These are phyloP conservation scores for Pteropus rufus DNA, from an alignment of 2,797 vertebrate species.

Conservation along the genomic window DNA sequence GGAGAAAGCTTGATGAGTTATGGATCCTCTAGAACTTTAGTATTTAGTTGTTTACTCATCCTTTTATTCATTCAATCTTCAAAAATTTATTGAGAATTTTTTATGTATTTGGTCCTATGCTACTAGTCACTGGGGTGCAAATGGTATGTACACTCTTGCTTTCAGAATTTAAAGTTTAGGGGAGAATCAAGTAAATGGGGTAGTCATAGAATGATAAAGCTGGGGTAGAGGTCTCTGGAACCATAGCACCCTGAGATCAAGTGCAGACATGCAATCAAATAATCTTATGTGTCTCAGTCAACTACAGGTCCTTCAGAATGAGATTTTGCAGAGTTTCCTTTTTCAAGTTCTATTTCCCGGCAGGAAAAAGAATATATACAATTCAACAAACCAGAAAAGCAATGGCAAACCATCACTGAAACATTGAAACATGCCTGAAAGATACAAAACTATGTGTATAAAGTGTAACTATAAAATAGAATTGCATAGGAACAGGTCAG, in stretches of 20 bases:
- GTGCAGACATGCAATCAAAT: neutral
- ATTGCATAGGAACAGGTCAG: neutral
- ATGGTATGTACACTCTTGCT: neutral
- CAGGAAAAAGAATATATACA: neutral
- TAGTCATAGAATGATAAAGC: neutral
- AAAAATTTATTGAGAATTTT: neutral
- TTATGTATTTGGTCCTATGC: neutral
- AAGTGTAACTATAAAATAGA: neutral
- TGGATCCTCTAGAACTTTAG: neutral
- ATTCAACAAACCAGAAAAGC: neutral
- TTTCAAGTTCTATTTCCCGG: conserved; percentile 34
- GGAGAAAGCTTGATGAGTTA: neutral
- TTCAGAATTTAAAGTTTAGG: neutral
- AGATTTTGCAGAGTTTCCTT: neutral
- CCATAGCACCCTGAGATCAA: neutral
- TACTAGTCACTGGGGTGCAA: neutral
- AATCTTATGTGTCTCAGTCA: neutral
- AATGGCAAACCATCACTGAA: neutral
- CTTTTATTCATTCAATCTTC: neutral
- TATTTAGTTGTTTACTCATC: neutral
- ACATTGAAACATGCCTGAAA: neutral
- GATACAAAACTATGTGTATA: neutral
- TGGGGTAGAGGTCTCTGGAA: neutral
- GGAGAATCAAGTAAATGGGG: neutral
- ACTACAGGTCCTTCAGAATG: neutral